phyloP scores from a whole-genome alignment of 2,113 vertebrate genomes.

The Beaufortia kweichowensis region DNA sequence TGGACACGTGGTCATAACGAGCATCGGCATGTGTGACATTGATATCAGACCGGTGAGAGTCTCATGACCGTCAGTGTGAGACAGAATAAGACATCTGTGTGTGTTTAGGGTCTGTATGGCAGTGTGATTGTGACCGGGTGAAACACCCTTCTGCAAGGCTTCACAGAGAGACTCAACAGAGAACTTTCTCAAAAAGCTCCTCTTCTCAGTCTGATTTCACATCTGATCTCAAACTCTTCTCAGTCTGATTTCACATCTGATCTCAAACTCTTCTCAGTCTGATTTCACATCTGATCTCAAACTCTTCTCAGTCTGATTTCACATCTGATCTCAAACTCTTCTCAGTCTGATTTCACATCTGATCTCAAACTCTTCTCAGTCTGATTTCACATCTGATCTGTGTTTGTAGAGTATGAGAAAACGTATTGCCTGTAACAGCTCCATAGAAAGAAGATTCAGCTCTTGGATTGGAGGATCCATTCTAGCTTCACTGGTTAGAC shows the following conservation, averaged over 20 bases:
- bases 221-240: not conserved
- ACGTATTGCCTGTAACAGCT: constrained; percentile 80
- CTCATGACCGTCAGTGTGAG: not conserved
- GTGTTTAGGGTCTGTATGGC: constrained; percentile 65
- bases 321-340: not conserved
- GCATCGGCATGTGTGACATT: constrained; percentile 81
- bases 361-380: not conserved
- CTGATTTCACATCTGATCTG: not conserved
- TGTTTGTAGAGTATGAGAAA: constrained; percentile 79
- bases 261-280: no score
- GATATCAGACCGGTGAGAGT: constrained; percentile 76
- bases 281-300: not conserved
- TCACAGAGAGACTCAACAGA: constrained; percentile 79
- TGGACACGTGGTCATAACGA: constrained; percentile 79
- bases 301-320: not conserved
- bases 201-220: not conserved
- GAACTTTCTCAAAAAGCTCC: constrained; percentile 77
- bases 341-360: not conserved
- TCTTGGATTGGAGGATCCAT: constrained; percentile 83
- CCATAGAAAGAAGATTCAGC: constrained; percentile 80
- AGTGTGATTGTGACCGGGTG: constrained; percentile 69
- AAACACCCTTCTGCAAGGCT: constrained; percentile 78
- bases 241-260: no score
- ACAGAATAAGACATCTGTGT: not conserved
- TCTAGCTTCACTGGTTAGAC: constrained; percentile 77